These are phyloP conservation scores for Charina bottae DNA, from an alignment of 2,113 vertebrate species.

Conservation along the genomic window DNA sequence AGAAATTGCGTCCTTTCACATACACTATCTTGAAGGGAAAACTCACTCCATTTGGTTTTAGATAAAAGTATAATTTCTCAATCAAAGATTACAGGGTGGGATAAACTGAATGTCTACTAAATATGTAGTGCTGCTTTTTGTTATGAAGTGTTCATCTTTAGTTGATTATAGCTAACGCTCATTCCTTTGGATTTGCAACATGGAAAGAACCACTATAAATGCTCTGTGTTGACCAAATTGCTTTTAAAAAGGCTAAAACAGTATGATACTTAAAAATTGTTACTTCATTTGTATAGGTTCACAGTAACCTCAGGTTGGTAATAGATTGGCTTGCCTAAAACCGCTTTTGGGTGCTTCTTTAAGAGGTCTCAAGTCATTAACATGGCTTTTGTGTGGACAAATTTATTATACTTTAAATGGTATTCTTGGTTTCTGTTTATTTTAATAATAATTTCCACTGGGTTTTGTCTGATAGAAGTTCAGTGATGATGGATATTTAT, in stretches of 20 bases:
- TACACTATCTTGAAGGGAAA: not conserved
- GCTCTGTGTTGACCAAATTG: not conserved
- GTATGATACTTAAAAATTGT: not conserved
- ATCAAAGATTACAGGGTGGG: not conserved
- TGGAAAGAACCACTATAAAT: not conserved
- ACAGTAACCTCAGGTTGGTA: not conserved
- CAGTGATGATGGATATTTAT: not conserved
- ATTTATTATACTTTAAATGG: not conserved
- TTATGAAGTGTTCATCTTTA: not conserved
- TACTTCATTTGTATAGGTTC: not conserved
- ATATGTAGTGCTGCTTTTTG: not conserved
- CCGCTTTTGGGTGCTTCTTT: not conserved
- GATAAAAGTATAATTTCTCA: constrained; percentile 1
- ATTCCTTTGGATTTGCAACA: constrained; percentile 3
- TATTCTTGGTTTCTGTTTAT: not conserved
- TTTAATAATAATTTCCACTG: not conserved
- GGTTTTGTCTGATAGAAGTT: not conserved
- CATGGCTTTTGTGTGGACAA: not conserved
- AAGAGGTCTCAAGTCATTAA: not conserved
- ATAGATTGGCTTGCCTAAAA: not conserved
- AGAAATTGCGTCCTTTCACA: not conserved
- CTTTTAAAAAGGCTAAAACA: not conserved
- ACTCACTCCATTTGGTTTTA: not conserved
- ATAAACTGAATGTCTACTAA: not conserved
- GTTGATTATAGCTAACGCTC: not conserved